A percentile compares a stretch with the other conserved stretches of the same genome.
These are phyloP conservation scores for Anodontia alba DNA, from an alignment of 2,888 invertebrate species.

Conservation along the genomic window DNA sequence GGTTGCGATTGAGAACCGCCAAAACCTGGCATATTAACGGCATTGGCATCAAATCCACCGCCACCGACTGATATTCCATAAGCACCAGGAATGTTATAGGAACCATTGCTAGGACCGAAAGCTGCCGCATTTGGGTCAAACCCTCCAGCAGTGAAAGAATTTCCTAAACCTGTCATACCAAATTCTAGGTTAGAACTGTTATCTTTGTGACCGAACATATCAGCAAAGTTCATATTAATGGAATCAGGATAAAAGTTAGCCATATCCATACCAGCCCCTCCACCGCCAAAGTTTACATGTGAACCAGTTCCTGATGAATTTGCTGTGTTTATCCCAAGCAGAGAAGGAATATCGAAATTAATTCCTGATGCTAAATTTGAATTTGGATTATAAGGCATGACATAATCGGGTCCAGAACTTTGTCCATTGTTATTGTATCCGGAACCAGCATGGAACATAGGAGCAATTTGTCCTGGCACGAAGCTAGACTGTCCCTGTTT, in stretches of 20 bases:
- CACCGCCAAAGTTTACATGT: neutral
- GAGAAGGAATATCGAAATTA: conserved; percentile 16
- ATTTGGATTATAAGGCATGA: neutral
- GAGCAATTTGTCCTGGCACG: conserved; percentile 35
- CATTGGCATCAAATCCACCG: conserved; percentile 58
- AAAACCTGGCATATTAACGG: conserved; percentile 33
- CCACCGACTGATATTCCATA: conserved; percentile 1
- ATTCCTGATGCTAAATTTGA: neutral
- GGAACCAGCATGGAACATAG: neutral
- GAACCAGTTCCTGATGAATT: neutral
- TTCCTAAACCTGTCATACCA: neutral
- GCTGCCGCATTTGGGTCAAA: conserved; percentile 41
- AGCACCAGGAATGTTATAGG: neutral
- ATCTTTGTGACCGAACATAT: neutral
- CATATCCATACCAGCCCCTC: neutral
- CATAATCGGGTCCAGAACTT: neutral
- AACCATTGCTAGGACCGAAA: neutral
- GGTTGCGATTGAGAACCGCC: neutral
- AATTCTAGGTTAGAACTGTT: neutral
- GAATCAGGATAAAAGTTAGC: conserved; percentile 16
- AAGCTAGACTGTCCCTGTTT: conserved; percentile 44
- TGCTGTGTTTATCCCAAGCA: neutral
- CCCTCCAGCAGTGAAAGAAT: neutral
- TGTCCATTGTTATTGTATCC: neutral
- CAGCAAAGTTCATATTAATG: conserved; percentile 12